phyloP scores from a whole-genome alignment of 2,113 vertebrate species.

The Peromyscus polionotus region DNA sequence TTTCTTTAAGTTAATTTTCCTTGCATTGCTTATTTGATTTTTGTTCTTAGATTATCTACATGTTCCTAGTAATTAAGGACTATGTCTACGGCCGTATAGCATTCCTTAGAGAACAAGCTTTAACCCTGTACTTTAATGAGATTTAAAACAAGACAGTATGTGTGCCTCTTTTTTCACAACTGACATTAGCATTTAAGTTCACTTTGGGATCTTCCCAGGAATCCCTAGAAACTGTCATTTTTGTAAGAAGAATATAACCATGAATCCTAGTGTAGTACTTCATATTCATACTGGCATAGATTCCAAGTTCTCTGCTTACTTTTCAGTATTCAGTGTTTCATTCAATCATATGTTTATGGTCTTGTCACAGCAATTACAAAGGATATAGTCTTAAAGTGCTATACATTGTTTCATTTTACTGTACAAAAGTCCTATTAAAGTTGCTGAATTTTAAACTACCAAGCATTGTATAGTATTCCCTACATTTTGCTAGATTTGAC shows the following conservation, averaged over 20 bases:
- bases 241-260: background rate
- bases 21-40: slow-evolving; percentile 61
- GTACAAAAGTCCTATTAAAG: background rate
- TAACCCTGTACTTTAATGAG: background rate
- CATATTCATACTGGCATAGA: background rate
- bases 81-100: background rate
- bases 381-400: background rate
- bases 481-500: background rate
- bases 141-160: background rate
- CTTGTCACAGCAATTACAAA: background rate
- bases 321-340: background rate
- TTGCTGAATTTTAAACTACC: background rate
- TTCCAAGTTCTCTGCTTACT: background rate
- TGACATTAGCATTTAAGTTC: slow-evolving; percentile 5
- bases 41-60: slow-evolving; percentile 29
- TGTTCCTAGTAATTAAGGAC: slow-evolving; percentile 39
- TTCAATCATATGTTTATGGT: background rate
- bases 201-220: background rate
- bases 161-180: slow-evolving; percentile 23
- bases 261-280: background rate
- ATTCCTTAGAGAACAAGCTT: background rate
- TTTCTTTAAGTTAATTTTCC: slow-evolving; percentile 64
- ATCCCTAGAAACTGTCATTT: slow-evolving; percentile 37
- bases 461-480: background rate
- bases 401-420: background rate